Evolutionary conservation across 2,113 vertebrate species (phyloP), one percentile per base, ranked within the genome.

Genomic region (Erpornis zantholeuca): DNA sequence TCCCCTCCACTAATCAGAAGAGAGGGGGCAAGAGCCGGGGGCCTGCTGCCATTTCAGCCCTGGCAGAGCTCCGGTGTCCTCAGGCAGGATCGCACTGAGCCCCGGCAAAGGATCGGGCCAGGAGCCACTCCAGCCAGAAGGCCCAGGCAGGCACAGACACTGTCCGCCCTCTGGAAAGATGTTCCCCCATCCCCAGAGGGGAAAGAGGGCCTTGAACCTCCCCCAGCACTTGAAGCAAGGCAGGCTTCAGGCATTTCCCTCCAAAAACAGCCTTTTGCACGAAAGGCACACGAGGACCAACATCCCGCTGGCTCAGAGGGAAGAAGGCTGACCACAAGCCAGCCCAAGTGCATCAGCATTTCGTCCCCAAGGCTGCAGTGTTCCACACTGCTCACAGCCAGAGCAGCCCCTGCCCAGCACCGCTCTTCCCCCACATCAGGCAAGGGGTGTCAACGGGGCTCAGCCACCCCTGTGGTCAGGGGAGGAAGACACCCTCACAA

Each of bases 261-360:
- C 54, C 0, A 0, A 71, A 66, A 61, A 31, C 22, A 86, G 40
- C 31, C 47, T 78, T 45, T 42, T 11, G 12, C 52, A 85, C 0
- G 0, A 35, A 45, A 71, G 28, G 11, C 17, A 29, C 22, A 25
- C 5, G 6, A 66, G 64, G 31, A 78, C 13, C 84, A 40, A 49
- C 36, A 36, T 42, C 27, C 38, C 15, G 2, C 56, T 44, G 0
- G 0, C 23, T 14, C 16, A 0, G 15, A 47, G 59, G 10, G 29
- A 42, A 54, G 56, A 60, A 44, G 45, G 18, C 50, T 53, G 64
- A 81, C 45, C 69, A 36, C 31, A 28, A 59, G 28, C 18, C 31
- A 84, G 35, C 53, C 53, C 80, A 28, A 52, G 18, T 0, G 12
- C 38, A 70, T 23, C 5, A 33, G 25, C 8, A 10, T 23, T 68